Evolutionary conservation across 1,140 invertebrate species (phyloP).

Genomic region (Lepeophtheirus salmonis): DNA sequence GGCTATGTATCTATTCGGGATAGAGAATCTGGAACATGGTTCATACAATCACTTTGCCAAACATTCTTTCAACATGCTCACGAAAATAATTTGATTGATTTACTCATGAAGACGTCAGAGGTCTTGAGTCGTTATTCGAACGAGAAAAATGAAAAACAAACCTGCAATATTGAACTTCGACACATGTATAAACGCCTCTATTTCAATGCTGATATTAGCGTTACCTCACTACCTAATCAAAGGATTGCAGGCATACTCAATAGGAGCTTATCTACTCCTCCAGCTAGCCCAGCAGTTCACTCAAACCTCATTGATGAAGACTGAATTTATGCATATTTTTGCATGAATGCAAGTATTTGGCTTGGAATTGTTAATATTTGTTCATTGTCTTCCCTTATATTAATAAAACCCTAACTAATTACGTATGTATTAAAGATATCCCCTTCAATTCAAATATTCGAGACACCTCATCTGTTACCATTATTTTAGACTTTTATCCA

Average conservation of each 20-base stretch:
- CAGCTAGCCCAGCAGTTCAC: neutral
- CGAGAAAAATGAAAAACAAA: conserved; percentile 2
- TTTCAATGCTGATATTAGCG: conserved; percentile 9
- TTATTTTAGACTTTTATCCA: too few species aligned
- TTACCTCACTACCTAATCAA: neutral
- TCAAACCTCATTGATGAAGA: too few species aligned
- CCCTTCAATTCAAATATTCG: too few species aligned
- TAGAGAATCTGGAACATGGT: conserved; percentile 2
- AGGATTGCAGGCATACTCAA: neutral
- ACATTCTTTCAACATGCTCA: neutral
- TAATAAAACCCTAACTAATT: too few species aligned
- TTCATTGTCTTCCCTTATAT: too few species aligned
- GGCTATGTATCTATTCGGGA: neutral
- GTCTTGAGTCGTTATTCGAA: neutral
- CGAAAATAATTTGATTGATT: conserved; percentile 1
- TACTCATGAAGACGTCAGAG: neutral
- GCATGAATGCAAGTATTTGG: too few species aligned
- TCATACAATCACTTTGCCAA: conserved; percentile 6
- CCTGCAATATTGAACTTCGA: conserved; percentile 13
- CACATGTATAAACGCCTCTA: conserved; percentile 17
- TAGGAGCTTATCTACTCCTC: neutral
- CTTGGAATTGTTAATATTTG: too few species aligned
- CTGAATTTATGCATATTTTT: too few species aligned
- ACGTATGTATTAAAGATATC: too few species aligned
- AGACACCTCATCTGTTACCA: too few species aligned